These are phyloP conservation scores for Stomatorhinus ivindoensis DNA, from an alignment of 2,113 vertebrate genomes.

Conservation along the genomic window DNA sequence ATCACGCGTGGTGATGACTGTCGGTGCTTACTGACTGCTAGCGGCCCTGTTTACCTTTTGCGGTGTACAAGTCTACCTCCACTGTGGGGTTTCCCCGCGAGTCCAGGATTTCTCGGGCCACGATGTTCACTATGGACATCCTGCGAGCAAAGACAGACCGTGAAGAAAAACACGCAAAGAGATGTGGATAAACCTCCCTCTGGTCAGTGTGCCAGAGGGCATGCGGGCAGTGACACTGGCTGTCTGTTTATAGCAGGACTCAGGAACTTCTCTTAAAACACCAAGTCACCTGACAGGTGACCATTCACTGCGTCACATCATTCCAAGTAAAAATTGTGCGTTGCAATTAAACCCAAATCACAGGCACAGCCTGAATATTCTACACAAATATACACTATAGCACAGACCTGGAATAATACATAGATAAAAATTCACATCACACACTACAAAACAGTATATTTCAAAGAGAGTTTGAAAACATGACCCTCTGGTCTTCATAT, in stretches of 20 bases:
- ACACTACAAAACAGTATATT: background rate
- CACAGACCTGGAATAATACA: background rate
- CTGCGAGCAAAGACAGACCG: conserved; percentile 23
- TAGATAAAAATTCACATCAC: background rate
- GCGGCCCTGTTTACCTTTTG: conserved; percentile 65
- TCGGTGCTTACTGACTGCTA: background rate
- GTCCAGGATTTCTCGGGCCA: conserved; percentile 87
- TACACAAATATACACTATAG: background rate
- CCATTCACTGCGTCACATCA: background rate
- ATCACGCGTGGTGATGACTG: background rate
- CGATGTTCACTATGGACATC: conserved; percentile 82
- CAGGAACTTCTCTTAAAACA: background rate
- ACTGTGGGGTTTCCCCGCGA: conserved; percentile 68
- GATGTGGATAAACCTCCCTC: background rate
- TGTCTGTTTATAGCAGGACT: background rate
- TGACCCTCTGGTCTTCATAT: background rate
- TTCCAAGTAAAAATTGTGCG: background rate
- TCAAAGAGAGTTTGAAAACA: background rate
- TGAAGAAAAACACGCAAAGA: background rate
- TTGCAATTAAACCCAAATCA: background rate
- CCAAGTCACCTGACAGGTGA: background rate
- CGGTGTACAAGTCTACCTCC: conserved; percentile 80
- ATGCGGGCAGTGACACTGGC: background rate
- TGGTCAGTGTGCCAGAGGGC: background rate
- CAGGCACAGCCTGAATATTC: background rate